These are phyloP conservation scores for Archips xylosteana DNA, from an alignment of 2,888 invertebrate species.

Conservation along the genomic window DNA sequence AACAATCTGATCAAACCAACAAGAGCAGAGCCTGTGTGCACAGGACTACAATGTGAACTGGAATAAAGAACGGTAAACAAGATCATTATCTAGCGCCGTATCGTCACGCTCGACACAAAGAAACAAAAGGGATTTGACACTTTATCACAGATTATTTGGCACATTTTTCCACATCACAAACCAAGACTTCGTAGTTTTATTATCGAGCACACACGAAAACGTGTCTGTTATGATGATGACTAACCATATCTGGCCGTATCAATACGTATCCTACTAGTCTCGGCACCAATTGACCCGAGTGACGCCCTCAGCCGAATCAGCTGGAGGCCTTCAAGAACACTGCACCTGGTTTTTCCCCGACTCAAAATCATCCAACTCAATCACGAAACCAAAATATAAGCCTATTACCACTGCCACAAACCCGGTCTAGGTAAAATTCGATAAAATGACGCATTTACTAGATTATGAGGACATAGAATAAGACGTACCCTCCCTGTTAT, in stretches of 20 bases:
- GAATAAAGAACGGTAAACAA: slow-evolving; percentile 73
- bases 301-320: slow-evolving; percentile 81
- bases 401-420: slow-evolving; percentile 60
- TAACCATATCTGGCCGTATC: slow-evolving; percentile 77
- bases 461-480: slow-evolving; percentile 77
- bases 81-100: slow-evolving; percentile 71
- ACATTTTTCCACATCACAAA: slow-evolving; percentile 61
- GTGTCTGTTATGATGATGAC: slow-evolving; percentile 77
- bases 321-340: slow-evolving; percentile 70
- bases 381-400: slow-evolving; percentile 48
- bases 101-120: slow-evolving; percentile 76
- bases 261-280: slow-evolving; percentile 66
- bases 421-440: slow-evolving; percentile 70
- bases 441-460: slow-evolving; percentile 85
- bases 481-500: slow-evolving; percentile 85
- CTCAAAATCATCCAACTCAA: slow-evolving; percentile 41
- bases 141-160: slow-evolving; percentile 67
- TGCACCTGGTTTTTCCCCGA: slow-evolving; percentile 49
- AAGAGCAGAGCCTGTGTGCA: slow-evolving; percentile 50
- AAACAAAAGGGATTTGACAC: slow-evolving; percentile 71
- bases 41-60: slow-evolving; percentile 59
- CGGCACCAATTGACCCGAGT: slow-evolving; percentile 62
- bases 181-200: slow-evolving; percentile 59
- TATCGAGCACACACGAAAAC: slow-evolving; percentile 65
- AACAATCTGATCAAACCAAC: slow-evolving; percentile 46